These are phyloP conservation scores for Pheosia gnoma DNA, from an alignment of 2,888 invertebrate species.

Conservation along the genomic window DNA sequence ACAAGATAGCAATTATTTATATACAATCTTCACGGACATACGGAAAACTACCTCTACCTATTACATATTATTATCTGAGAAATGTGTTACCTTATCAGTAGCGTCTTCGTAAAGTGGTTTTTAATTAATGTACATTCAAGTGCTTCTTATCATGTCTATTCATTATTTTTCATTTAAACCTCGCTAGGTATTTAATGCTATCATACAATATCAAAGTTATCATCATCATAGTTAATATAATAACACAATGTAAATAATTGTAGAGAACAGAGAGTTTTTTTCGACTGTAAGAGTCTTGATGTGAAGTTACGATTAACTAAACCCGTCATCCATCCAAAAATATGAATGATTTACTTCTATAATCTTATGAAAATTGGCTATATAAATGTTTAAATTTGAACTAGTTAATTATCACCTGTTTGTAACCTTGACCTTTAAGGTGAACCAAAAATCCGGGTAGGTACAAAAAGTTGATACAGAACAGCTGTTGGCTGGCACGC, in stretches of 20 bases:
- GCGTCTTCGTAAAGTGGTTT: not conserved
- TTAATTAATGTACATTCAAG: not conserved
- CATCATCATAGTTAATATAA: not conserved
- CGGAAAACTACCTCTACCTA: not conserved
- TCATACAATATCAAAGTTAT: not conserved
- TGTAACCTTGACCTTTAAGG: conserved; percentile 67
- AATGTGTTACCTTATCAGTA: not conserved
- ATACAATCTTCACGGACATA: not conserved
- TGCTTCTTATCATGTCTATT: not conserved
- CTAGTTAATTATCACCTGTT: conserved; percentile 25
- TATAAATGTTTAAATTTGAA: conserved; percentile 5
- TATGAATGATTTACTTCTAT: too few relatives aligned
- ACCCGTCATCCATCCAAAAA: too few relatives aligned
- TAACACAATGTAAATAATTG: not conserved
- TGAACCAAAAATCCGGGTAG: conserved; percentile 62
- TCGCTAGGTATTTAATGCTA: not conserved
- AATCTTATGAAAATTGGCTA: not conserved
- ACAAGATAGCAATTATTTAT: not conserved
- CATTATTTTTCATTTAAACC: not conserved
- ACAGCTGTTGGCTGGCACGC: conserved; percentile 55
- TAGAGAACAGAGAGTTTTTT: not conserved
- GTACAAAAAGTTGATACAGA: conserved; percentile 52
- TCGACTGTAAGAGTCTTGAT: too few relatives aligned
- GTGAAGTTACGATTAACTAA: too few relatives aligned
- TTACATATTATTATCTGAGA: not conserved